Percentiles rank a stretch among this genome's conserved stretches.
Evolutionary conservation across 30 jellyfish, hydroid and myxozoan species (phyloP).

Genomic region (Aurelia coerulea): DNA sequence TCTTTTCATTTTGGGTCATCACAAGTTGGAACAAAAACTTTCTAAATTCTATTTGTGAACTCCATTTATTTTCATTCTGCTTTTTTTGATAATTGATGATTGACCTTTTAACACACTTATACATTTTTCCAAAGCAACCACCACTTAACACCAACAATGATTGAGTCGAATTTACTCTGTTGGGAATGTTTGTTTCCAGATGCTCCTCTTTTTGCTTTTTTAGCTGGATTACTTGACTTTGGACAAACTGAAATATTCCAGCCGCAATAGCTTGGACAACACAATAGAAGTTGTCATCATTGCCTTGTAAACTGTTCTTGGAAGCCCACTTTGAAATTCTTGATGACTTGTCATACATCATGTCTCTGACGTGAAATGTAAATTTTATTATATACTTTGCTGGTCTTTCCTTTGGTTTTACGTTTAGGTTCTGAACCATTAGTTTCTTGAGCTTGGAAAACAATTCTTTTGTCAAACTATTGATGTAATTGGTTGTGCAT

Average conservation of each 20-base stretch:
- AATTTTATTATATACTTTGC: constrained; percentile 2
- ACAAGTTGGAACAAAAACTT: constrained; percentile 48
- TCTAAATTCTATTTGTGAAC: constrained; percentile 29
- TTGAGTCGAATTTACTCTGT: constrained; percentile 20
- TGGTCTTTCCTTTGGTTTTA: constrained; percentile 17
- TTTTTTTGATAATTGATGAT: constrained; percentile 25
- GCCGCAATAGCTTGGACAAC: constrained; percentile 42
- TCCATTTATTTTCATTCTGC: constrained; percentile 31
- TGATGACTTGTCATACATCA: constrained; percentile 37
- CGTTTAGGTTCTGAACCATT: constrained; percentile 23
- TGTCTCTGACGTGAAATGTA: constrained; percentile 40
- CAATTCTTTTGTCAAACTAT: constrained; percentile 18
- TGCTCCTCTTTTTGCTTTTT: constrained; percentile 20
- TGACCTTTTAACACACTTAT: constrained; percentile 37
- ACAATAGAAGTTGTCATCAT: constrained; percentile 23
- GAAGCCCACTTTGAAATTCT: constrained; percentile 32
- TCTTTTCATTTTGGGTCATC: constrained; percentile 36
- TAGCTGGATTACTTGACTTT: constrained; percentile 17
- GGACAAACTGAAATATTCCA: constrained; percentile 34
- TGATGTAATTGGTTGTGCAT: constrained; percentile 12
- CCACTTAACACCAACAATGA: background rate
- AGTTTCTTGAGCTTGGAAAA: constrained; percentile 38
- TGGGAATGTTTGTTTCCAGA: constrained; percentile 20
- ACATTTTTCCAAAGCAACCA: constrained; percentile 43
- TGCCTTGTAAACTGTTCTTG: constrained; percentile 25